A percentile compares a stretch with the other conserved stretches of the same genome.
Evolutionary conservation across 2,888 invertebrate species (phyloP).

Genomic region (Apamea anceps): DNA sequence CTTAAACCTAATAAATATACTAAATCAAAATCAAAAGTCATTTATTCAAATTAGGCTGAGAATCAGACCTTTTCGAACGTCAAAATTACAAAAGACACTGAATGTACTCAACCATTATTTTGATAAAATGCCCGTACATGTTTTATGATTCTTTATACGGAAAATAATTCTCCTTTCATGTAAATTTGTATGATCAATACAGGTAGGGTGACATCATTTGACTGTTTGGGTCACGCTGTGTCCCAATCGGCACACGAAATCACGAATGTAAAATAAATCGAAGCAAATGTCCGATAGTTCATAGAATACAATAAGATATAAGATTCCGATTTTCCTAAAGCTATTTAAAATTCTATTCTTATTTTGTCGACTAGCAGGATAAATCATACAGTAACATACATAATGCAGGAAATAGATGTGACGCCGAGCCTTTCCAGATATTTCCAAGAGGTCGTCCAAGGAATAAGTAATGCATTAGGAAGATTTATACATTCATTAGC

Average conservation of each 20-base stretch:
- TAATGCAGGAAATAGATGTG: constrained; percentile 71
- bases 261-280: constrained; percentile 25
- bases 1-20: background rate
- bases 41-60: too few species aligned
- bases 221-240: constrained; percentile 22
- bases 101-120: background rate
- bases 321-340: constrained; percentile 23
- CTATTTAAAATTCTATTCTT: constrained; percentile 33
- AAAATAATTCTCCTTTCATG: background rate
- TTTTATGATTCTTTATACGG: background rate
- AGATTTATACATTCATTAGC: constrained; percentile 74
- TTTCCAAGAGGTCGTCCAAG: constrained; percentile 72
- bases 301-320: constrained; percentile 16
- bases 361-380: constrained; percentile 52
- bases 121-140: background rate
- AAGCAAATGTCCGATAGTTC: constrained; percentile 28
- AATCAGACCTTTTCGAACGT: too few species aligned
- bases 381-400: constrained; percentile 63
- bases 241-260: constrained; percentile 15
- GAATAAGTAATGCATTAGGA: constrained; percentile 74
- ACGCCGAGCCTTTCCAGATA: constrained; percentile 72
- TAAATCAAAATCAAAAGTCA: too few species aligned
- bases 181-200: constrained; percentile 15
- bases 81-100: too few species aligned
- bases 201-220: constrained; percentile 17